Evolutionary conservation across 2,113 vertebrate genomes (phyloP), one percentile per base, ranked within the genome.

Genomic region (Lagopus leucura): DNA sequence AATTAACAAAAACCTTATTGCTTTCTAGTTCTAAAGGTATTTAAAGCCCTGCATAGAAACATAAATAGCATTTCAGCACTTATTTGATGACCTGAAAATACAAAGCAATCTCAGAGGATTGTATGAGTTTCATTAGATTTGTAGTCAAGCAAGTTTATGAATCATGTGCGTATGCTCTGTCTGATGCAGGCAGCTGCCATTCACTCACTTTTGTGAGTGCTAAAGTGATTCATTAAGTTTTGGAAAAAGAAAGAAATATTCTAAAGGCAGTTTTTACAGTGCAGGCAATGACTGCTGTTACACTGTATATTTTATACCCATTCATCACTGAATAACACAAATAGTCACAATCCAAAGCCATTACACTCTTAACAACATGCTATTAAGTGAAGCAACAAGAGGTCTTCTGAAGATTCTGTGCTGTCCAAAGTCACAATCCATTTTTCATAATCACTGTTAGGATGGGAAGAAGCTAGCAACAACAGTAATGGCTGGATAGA

Each of bases 371-470:
- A 88, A 54, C 54, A 76, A 80, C 32, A 28, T 78, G 48, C 71
- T 60, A 47, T 65, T 47, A 92, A 90, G 45, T 13, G 22, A 5
- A 94, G 34, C 48, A 88, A 54, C 20, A 74, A 30, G 24, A 30
- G 22, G 27, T 16, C 58, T 90, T 40, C 28, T 30, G 40, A 81
- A 64, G 57, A 83, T 14, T 3, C 42, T 66, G 25, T 19, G n/a
- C 28, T 69, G 40, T 50, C 72, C 75, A 19, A 82, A 94, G 76
- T 78, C 73, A 88, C 7, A 17, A 61, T 12, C 61, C 75, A 40
- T 58, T 88, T 65, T 94, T 80, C 34, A 34, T 81, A 76, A 63
- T 38, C 3, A 81, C n/a, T 75, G 83, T 88, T 83, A 95, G 67
- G 52, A 86, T 14, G 9, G 60, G 80, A 83, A 86, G 11, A 86